phyloP scores from a whole-genome alignment of 2,113 vertebrate species.

The sheep (Ovis aries) region DNA sequence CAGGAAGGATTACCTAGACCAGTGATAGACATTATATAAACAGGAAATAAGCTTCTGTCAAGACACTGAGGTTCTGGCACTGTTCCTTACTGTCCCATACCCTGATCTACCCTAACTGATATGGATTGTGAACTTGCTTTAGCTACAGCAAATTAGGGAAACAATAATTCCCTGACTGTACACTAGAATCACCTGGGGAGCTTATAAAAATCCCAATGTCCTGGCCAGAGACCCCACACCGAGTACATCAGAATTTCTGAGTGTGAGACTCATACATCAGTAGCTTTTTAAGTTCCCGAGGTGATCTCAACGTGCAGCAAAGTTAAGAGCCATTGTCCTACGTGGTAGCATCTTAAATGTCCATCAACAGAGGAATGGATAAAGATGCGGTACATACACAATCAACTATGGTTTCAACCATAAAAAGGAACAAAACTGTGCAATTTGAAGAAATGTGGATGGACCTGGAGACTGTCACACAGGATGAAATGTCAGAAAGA shows the following conservation, averaged over 20 bases:
- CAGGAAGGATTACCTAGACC: background rate
- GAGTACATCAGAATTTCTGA: background rate
- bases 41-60: background rate
- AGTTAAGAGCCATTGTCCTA: background rate
- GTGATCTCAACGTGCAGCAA: background rate
- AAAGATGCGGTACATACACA: background rate
- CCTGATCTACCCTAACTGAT: background rate
- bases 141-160: background rate
- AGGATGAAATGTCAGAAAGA: background rate
- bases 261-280: background rate
- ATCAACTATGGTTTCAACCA: background rate
- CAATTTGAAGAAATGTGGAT: background rate
- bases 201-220: background rate
- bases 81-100: background rate
- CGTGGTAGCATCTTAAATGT: background rate
- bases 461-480: background rate
- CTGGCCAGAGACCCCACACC: background rate
- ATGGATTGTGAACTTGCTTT: background rate
- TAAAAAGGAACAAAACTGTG: background rate
- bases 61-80: background rate
- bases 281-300: background rate
- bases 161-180: background rate
- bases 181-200: background rate
- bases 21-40: background rate
- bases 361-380: background rate